Evolutionary conservation across 30 jellyfish, hydroid and myxozoan species (phyloP).

Genomic region (Turritopsis dohrnii): DNA sequence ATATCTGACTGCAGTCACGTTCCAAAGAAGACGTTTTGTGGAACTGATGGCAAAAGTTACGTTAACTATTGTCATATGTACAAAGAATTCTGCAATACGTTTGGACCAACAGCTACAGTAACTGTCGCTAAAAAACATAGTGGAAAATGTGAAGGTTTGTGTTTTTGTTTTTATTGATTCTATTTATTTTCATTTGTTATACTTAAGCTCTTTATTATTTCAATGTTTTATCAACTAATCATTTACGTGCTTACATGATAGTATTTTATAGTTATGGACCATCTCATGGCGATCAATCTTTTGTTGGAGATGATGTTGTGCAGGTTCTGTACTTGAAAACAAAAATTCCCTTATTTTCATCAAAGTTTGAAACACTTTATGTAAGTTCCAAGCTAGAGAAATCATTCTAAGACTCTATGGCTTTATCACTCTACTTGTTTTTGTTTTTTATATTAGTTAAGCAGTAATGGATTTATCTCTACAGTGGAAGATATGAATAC

Average conservation of each 20-base stretch:
- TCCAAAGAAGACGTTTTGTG: not conserved
- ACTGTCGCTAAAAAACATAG: not conserved
- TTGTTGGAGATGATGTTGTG: constrained; percentile 15
- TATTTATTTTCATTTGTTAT: too few species aligned
- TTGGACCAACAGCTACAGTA: not conserved
- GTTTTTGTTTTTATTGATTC: not conserved
- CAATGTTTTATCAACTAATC: not conserved
- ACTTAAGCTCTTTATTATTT: too few species aligned
- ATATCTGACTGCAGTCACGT: not conserved
- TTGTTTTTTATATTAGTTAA: not conserved
- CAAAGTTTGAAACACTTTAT: not conserved
- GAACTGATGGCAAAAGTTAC: constrained; percentile 10
- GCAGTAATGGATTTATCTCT: constrained; percentile 8
- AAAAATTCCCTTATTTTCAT: constrained; percentile 8
- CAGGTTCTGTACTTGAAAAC: not conserved
- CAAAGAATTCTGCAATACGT: not conserved
- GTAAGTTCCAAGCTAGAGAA: not conserved
- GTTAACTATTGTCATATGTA: not conserved
- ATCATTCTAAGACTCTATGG: not conserved
- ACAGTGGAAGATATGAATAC: not conserved
- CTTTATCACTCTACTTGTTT: not conserved
- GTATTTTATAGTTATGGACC: not conserved
- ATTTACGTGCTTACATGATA: not conserved
- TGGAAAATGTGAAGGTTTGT: constrained; percentile 7
- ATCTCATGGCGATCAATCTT: constrained; percentile 2